These are phyloP conservation scores for Galerucella calmariensis DNA, from an alignment of 2,888 invertebrate genomes.

Conservation along the genomic window DNA sequence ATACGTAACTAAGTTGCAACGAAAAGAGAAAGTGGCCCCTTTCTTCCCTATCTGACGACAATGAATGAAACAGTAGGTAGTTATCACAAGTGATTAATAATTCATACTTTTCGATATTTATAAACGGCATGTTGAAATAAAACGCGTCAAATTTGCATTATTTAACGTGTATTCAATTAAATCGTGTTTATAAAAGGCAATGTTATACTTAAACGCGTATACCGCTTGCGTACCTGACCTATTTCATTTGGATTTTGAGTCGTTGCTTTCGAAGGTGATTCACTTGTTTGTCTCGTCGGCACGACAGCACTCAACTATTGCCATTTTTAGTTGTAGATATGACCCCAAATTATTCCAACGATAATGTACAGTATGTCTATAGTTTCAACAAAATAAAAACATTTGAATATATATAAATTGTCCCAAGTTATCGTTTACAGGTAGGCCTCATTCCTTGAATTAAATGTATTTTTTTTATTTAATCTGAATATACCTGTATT, in stretches of 20 bases:
- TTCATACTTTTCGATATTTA: slow-evolving; percentile 10
- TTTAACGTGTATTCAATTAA: slow-evolving; percentile 5
- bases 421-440: too few species aligned
- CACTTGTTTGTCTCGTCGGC: slow-evolving; percentile 16
- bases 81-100: slow-evolving; percentile 10
- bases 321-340: slow-evolving; percentile 4
- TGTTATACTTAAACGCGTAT: neutral
- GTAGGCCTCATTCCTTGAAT: too few species aligned
- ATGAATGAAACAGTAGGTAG: slow-evolving; percentile 12
- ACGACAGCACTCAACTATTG: neutral
- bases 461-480: too few species aligned
- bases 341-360: slow-evolving; percentile 2
- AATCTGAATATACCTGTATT: too few species aligned
- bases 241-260: slow-evolving; percentile 12
- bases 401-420: too few species aligned
- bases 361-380: neutral
- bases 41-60: neutral
- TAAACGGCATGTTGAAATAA: slow-evolving; percentile 11
- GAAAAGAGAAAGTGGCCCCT: neutral
- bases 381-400: too few species aligned
- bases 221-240: slow-evolving; percentile 16
- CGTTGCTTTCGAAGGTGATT: slow-evolving; percentile 27
- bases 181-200: slow-evolving; percentile 14
- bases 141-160: slow-evolving; percentile 9
- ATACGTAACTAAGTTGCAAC: neutral